Evolutionary conservation across 2,113 vertebrate genomes (phyloP), one percentile per base, ranked within the genome.

Genomic region (Haemorhous mexicanus): DNA sequence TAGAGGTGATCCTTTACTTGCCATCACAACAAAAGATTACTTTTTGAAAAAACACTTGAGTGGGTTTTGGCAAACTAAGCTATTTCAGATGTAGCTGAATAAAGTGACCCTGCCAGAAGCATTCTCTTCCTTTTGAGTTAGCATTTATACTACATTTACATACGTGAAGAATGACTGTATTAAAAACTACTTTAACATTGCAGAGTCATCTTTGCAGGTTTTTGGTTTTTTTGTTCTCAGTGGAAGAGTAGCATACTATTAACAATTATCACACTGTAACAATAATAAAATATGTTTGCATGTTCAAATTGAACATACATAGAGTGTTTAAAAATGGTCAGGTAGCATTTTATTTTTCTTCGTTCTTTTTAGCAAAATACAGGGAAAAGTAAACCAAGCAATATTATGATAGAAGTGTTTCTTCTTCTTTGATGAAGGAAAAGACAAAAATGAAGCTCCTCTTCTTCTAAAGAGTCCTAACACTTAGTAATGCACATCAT

Each of bases 61-160:
- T n/a, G 24, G 39, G 69, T 83, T 94, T 90, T 88, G 47, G 43
- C 85, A 95, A 95, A 77, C 43, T 46, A 59, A 96, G 56, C 59
- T 90, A 81, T 92, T 94, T 92, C 50, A 49, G 69, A 50, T 74
- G 46, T 20, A 63, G 84, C 49, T 88, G 85, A 96, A 94, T 56
- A 91, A 80, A 90, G 64, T 76, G 74, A 95, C 33, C 75, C 72
- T 89, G 86, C 15, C 87, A 88, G 69, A 91, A 93, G 41, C 69
- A 55, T 43, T 89, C 50, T 52, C 74, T 43, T 41, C 43, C 69
- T 61, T 77, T 93, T 53, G 52, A 74, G 23, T 58, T 92, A 61
- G 47, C 63, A 66, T 79, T 84, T 66, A 50, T 47, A 72, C 55
- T 68, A 63, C 18, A 50, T 61, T 83, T 69, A 47, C 8, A 17